Percentiles rank a stretch among this genome's conserved stretches.
phyloP scores from a whole-genome alignment of 2,113 vertebrate species.

The Turnix velox region DNA sequence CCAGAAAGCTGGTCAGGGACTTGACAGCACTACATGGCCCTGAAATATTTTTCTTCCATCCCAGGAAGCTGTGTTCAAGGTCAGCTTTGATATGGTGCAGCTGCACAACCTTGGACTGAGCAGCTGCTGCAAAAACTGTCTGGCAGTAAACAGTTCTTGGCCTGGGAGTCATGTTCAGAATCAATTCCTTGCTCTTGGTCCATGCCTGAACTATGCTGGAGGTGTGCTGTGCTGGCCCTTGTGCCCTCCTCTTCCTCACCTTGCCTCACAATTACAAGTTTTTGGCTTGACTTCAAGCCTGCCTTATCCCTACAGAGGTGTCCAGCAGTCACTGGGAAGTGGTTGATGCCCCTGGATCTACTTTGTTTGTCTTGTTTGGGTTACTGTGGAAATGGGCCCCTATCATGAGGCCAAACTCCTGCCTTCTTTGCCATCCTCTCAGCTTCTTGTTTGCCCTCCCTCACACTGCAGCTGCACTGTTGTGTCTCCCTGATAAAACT shows the following conservation, averaged over 20 bases:
- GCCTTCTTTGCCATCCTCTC: background rate
- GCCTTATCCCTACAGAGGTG: accelerated
- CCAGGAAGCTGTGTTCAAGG: background rate
- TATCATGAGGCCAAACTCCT: accelerated
- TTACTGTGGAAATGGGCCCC: accelerated
- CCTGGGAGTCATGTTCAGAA: accelerated
- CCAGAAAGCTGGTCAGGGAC: background rate
- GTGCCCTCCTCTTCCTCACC: background rate
- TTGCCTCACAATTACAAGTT: background rate
- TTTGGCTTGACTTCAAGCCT: background rate
- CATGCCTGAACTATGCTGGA: background rate
- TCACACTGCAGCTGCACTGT: background rate
- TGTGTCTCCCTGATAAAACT: background rate
- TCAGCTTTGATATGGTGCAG: background rate
- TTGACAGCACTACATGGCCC: accelerated
- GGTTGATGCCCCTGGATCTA: background rate
- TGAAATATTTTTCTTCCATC: background rate
- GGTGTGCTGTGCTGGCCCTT: background rate
- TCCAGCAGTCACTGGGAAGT: background rate
- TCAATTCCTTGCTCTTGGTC: background rate
- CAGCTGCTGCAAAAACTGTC: background rate
- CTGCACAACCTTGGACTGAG: background rate
- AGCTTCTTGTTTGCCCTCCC: accelerated
- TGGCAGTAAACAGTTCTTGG: accelerated
- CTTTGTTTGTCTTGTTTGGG: background rate